Evolutionary conservation across 2,113 vertebrate genomes (phyloP).

Genomic region (Sterrhoptilus dennistouni): DNA sequence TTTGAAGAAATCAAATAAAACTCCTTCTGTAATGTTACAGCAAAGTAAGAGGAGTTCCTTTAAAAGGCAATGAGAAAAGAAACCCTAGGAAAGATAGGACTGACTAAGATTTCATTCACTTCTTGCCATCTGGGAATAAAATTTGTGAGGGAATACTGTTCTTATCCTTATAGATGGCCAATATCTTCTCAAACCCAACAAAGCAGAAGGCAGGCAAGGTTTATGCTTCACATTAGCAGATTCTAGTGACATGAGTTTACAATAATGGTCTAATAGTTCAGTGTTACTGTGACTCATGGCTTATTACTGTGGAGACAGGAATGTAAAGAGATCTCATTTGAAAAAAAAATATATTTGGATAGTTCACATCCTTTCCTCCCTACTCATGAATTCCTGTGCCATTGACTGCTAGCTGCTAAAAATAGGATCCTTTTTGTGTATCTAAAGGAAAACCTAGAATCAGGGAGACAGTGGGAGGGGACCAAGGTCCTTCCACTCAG

Average conservation of each 20-base stretch:
- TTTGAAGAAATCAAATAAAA: not conserved
- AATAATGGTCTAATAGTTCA: constrained; percentile 28
- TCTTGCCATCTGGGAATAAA: not conserved
- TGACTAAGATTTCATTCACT: not conserved
- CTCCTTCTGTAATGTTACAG: not conserved
- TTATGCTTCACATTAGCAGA: not conserved
- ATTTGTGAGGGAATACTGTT: not conserved
- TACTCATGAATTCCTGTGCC: constrained; percentile 50
- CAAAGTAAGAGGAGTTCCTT: not conserved
- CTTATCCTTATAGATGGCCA: not conserved
- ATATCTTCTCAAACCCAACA: not conserved
- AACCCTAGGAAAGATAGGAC: not conserved
- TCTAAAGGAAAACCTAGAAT: constrained; percentile 26
- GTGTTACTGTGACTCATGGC: constrained; percentile 34
- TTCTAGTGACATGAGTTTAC: constrained; percentile 23
- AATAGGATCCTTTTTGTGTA: constrained; percentile 18
- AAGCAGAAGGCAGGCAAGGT: not conserved
- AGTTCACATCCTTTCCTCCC: constrained; percentile 58
- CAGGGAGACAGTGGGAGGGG: not conserved
- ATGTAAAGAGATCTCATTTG: constrained; percentile 40
- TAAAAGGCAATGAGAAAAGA: not conserved
- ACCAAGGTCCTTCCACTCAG: not conserved
- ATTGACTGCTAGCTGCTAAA: constrained; percentile 28
- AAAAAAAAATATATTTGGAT: constrained; percentile 24
- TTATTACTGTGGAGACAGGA: not conserved